Percentiles rank a stretch among this genome's conserved stretches.
phyloP scores from a whole-genome alignment of 2,888 invertebrate species.

The Oconnorella tubifera region DNA sequence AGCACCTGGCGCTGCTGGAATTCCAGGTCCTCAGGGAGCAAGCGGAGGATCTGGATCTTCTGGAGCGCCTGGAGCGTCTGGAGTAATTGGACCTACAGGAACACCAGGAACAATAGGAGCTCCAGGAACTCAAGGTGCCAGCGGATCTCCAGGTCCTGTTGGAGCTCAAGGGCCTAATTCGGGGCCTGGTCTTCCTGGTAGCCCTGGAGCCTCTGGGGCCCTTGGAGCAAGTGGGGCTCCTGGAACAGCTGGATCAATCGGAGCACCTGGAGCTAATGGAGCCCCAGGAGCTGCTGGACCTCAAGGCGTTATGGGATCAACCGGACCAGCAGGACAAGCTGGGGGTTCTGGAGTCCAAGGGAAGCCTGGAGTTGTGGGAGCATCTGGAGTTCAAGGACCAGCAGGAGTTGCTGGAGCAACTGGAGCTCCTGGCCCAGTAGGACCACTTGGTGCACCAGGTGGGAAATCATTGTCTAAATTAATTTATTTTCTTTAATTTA shows the following conservation, averaged over 20 bases:
- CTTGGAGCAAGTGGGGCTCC: too few species aligned
- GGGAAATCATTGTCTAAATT: too few species aligned
- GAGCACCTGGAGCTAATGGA: conserved; percentile 2
- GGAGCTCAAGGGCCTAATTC: conserved; percentile 18
- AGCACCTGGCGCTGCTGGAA: background rate
- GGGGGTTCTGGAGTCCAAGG: background rate
- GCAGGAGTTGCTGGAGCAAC: background rate
- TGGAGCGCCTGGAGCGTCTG: conserved; percentile 22
- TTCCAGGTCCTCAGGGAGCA: conserved; percentile 2
- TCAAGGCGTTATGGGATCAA: conserved; percentile 18
- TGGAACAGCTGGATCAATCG: conserved; percentile 3
- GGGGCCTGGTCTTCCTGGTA: conserved; percentile 18
- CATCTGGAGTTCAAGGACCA: background rate
- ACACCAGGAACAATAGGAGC: background rate
- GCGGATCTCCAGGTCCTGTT: conserved; percentile 19
- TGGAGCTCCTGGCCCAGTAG: conserved; percentile 21
- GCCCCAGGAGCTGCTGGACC: background rate
- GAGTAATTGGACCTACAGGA: conserved; percentile 20
- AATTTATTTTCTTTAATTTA: too few species aligned
- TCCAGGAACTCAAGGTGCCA: conserved; percentile 5
- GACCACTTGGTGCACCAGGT: conserved; percentile 22
- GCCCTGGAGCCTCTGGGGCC: conserved; percentile 10
- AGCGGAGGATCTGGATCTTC: conserved; percentile 8
- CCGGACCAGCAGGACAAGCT: too few species aligned
- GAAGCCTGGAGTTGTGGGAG: conserved; percentile 9